Conservation (phyloP, 2,113 vertebrate genomes). For the Struthio camelus region DNA sequence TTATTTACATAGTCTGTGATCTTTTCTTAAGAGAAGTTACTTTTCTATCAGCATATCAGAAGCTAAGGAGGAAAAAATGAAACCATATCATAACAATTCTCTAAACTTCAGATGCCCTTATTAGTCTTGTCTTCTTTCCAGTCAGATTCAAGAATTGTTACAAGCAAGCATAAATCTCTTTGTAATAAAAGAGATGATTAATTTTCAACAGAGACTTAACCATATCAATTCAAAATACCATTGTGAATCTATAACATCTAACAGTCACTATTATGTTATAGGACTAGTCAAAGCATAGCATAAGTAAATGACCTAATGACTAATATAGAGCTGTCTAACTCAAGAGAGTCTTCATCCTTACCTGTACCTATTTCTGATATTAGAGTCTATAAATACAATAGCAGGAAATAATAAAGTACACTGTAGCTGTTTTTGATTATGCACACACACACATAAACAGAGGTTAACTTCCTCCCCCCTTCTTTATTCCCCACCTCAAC, state of each 20-base stretch:
- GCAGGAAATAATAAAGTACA: neutral
- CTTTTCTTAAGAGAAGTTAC: neutral
- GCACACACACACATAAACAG: neutral
- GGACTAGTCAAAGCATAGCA: slow-evolving; percentile 3
- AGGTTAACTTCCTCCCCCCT: accelerated
- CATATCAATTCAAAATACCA: neutral
- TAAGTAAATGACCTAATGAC: slow-evolving; percentile 18
- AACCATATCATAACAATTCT: neutral
- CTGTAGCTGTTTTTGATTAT: neutral
- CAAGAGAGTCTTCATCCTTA: neutral
- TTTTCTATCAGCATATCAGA: neutral
- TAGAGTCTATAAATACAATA: neutral
- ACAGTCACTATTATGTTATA: slow-evolving; percentile 12
- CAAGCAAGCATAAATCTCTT: slow-evolving; percentile 15
- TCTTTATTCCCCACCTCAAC: accelerated
- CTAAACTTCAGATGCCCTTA: neutral
- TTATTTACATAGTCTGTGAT: neutral
- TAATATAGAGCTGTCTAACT: neutral
- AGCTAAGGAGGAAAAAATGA: neutral
- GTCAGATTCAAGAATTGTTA: neutral
- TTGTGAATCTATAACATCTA: neutral
- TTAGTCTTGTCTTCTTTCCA: neutral
- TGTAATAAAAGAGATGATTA: slow-evolving; percentile 1
- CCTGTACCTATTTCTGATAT: neutral
- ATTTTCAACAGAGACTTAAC: slow-evolving; percentile 28